phyloP scores from a whole-genome alignment of 2,797 vertebrate genomes.

The Nannoperca obscura region DNA sequence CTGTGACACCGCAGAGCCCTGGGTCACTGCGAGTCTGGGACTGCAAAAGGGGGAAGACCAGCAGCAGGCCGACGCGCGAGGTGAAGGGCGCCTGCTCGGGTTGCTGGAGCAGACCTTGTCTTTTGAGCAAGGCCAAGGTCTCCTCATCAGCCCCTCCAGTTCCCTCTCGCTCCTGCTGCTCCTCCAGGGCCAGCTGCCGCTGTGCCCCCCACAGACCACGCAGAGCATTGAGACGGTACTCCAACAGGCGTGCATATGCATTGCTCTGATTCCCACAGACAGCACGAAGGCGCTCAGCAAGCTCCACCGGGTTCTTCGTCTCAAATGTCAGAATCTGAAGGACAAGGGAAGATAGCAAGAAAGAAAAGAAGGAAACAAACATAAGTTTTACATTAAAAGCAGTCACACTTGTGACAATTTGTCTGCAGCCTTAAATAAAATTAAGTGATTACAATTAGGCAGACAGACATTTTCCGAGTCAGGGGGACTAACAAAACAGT shows the following conservation, averaged over 20 bases:
- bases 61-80: conserved; percentile 94
- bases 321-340: conserved; percentile 96
- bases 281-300: conserved; percentile 94
- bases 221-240: conserved; percentile 97
- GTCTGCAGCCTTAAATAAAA: conserved; percentile 6
- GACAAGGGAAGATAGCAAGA: not conserved
- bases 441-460: not conserved
- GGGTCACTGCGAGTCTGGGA: conserved; percentile 98
- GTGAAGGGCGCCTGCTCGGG: conserved; percentile 97
- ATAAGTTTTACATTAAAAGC: not conserved
- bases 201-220: conserved; percentile 98
- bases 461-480: conserved; percentile 23
- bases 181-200: conserved; percentile 89
- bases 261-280: conserved; percentile 99
- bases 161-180: conserved; percentile 88
- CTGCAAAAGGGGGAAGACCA: conserved; percentile 98
- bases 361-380: not conserved
- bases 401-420: conserved; percentile 2
- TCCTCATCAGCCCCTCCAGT: conserved; percentile 92
- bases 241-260: conserved; percentile 95
- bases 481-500: not conserved
- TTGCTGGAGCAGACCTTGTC: conserved; percentile 95
- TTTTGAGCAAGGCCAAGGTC: conserved; percentile 94
- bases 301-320: conserved; percentile 95
- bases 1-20: conserved; percentile 95